phyloP scores from a whole-genome alignment of 2,797 vertebrate species.

The Octomys mimax region DNA sequence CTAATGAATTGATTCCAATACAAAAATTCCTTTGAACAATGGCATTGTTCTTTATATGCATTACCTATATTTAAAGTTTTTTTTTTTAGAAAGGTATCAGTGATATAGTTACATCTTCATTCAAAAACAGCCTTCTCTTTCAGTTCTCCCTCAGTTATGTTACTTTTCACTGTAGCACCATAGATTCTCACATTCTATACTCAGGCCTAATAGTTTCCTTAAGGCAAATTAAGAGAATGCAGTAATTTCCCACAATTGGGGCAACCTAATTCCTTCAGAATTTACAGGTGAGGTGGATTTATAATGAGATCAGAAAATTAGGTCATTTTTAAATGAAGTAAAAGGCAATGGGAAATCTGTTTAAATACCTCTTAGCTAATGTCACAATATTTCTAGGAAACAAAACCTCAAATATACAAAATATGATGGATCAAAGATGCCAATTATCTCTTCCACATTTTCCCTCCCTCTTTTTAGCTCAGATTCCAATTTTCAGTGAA shows the following conservation, averaged over 20 bases:
- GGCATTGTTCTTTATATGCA: neutral
- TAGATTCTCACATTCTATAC: neutral
- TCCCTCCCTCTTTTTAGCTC: fast-evolving
- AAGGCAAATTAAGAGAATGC: neutral
- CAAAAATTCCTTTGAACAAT: neutral
- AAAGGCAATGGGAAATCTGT: fast-evolving
- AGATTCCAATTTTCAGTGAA: fast-evolving
- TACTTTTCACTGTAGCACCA: neutral
- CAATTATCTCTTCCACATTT: slow-evolving; percentile 19
- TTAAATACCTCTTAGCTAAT: slow-evolving; percentile 1
- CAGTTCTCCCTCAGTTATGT: neutral
- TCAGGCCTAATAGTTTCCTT: neutral
- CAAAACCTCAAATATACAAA: slow-evolving; percentile 42
- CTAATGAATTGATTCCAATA: neutral
- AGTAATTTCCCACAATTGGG: slow-evolving; percentile 1
- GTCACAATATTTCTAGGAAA: neutral
- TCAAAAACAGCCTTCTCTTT: neutral
- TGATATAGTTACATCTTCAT: neutral
- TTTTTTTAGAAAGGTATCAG: neutral
- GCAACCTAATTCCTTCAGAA: neutral
- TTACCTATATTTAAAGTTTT: neutral
- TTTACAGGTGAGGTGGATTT: fast-evolving
- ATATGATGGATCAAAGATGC: neutral
- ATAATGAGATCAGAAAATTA: neutral
- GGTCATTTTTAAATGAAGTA: neutral